Conservation (phyloP, 2,888 invertebrate genomes). For the Mantis religiosa region DNA sequence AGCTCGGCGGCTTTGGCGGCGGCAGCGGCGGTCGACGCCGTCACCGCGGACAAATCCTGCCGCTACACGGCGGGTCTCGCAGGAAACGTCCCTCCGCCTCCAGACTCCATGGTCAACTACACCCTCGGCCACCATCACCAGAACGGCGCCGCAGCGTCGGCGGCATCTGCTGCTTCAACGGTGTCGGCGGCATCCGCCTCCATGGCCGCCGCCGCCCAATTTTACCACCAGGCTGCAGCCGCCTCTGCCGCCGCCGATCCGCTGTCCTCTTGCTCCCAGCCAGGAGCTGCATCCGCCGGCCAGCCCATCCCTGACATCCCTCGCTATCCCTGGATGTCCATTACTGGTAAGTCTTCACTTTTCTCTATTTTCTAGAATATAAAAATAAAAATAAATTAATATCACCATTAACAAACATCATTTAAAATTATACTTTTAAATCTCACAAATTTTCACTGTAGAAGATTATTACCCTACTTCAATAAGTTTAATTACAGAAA, state of each 20-base stretch:
- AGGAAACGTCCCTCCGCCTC: constrained; percentile 52
- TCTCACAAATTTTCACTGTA: neutral
- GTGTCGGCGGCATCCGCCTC: constrained; percentile 69
- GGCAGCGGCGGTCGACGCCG: constrained; percentile 44
- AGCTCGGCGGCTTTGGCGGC: constrained; percentile 38
- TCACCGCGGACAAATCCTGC: constrained; percentile 75
- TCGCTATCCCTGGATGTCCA: constrained; percentile 94
- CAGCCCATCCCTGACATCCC: constrained; percentile 89
- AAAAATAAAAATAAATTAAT: neutral
- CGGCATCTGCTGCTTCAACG: constrained; percentile 57
- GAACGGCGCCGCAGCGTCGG: constrained; percentile 53
- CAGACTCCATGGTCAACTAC: constrained; percentile 76
- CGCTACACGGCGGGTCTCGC: constrained; percentile 61
- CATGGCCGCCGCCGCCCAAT: constrained; percentile 73
- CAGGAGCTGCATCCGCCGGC: constrained; percentile 64
- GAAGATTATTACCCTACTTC: neutral
- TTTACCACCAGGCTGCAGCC: constrained; percentile 77
- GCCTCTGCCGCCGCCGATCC: constrained; percentile 75
- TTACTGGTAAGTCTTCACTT: constrained; percentile 73
- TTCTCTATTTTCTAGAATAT: neutral
- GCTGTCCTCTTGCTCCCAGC: constrained; percentile 73
- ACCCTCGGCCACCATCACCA: constrained; percentile 72
- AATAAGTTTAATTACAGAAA: too few species aligned
- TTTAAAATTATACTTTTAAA: too few species aligned
- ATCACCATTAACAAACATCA: neutral